Base-by-base conservation (phyloP, 2,888 invertebrate species). In the Fragum whitleyi region DNA sequence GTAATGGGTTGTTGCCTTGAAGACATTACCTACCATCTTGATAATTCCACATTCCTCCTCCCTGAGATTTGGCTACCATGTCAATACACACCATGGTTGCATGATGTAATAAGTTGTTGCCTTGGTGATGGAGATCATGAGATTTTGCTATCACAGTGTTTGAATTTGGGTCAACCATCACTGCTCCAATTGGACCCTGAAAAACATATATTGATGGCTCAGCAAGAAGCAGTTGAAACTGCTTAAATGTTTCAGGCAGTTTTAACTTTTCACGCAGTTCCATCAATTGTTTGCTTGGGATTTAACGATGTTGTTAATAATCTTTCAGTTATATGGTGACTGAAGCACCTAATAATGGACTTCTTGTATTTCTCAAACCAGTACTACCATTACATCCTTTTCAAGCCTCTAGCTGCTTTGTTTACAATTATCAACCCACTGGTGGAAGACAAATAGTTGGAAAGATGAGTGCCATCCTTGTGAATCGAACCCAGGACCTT, bases 51-150 rank as follows among this genome's bases (percentile, higher is more conserved):
- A 95, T 96, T 0, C 97, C 97, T 0, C 97, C 97, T 61, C 96
- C 96, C 94, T 98, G 98, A 6, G 96, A 95, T 90, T 95, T 95
- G 0, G 98, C 97, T 2, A 98, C 97, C 87, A 96, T 95, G 94
- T 98, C 98, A 74, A 98, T 95, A 14, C 96, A 96, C 47, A 97
- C 94, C 97, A 98, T 98, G 0, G 96, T 95, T 3, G 97, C 96
- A 94, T 99, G 99, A 92, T 96, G 96, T 65, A 97, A 94, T 0
- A 97, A 97, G 94, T 97, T 96, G n/a, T 83, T 74, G n/a, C n/a
- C 19, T 9, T 87, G 73, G 39, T 70, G 68, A 1, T 95, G 90
- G 39, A 87, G 62, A 42, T 94, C 92, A 88, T 96, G 95, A 70
- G 95, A 95, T 0, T 96, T 95, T 11, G 96, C 94, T 0, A 97